Percentiles rank a stretch among this genome's conserved stretches.
These are phyloP conservation scores for Lymantria dispar DNA, from an alignment of 2,888 invertebrate genomes.

Conservation along the genomic window DNA sequence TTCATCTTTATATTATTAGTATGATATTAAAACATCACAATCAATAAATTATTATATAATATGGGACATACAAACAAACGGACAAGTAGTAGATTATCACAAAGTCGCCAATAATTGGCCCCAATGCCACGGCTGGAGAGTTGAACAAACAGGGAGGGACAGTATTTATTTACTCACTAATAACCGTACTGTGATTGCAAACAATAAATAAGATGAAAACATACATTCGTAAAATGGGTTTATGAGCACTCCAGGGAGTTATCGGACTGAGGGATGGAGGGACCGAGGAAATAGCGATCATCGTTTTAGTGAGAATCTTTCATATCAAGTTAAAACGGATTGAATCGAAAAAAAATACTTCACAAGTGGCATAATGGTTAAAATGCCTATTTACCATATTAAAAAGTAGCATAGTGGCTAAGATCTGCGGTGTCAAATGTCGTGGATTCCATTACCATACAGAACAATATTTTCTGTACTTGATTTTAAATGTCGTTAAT, in stretches of 20 bases:
- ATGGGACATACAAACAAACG: slow-evolving; percentile 34
- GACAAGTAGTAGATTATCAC: slow-evolving; percentile 61
- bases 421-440: no score
- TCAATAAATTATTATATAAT: slow-evolving; percentile 25
- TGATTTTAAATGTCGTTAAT: no score
- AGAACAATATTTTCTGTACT: no score
- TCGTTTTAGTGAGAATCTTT: no score
- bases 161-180: slow-evolving; percentile 80
- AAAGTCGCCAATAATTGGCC: slow-evolving; percentile 64
- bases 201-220: slow-evolving; percentile 76
- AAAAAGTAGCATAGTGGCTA: no score
- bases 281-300: neutral
- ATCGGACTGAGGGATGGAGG: slow-evolving; percentile 28
- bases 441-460: no score
- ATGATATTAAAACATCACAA: neutral
- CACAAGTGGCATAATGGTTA: no score
- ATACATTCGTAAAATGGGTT: slow-evolving; percentile 74
- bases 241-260: slow-evolving; percentile 70
- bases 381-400: no score
- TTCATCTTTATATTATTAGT: no score
- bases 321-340: no score
- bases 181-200: slow-evolving; percentile 65
- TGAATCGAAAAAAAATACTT: no score
- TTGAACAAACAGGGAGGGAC: slow-evolving; percentile 67
- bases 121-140: slow-evolving; percentile 61